Evolutionary conservation across 2,888 invertebrate species (phyloP).

Genomic region (Lottia gigantea): DNA sequence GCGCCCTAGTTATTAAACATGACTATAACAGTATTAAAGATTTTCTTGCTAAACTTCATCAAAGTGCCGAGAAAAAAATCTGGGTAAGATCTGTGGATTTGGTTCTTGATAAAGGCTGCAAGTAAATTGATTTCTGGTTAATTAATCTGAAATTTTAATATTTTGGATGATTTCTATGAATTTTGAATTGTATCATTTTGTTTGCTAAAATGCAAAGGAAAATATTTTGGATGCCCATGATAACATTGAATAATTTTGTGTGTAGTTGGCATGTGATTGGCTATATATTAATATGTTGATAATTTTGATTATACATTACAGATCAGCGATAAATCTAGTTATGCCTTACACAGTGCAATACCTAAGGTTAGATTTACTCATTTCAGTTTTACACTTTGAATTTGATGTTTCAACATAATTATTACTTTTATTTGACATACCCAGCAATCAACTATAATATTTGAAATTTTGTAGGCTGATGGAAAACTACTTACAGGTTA

Average conservation of each 20-base stretch:
- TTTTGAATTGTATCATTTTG: neutral
- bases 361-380: conserved; percentile 42
- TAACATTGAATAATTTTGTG: too few species aligned
- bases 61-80: conserved; percentile 43
- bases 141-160: conserved; percentile 2
- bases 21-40: conserved; percentile 44
- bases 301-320: conserved; percentile 27
- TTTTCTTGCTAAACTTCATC: conserved; percentile 41
- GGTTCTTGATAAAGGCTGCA: too few species aligned
- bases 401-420: too few species aligned
- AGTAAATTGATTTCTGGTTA: neutral
- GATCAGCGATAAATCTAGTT: conserved; percentile 57
- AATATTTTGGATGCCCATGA: too few species aligned
- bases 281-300: too few species aligned
- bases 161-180: neutral
- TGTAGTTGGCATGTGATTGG: too few species aligned
- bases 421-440: too few species aligned
- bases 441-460: too few species aligned
- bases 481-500: too few species aligned
- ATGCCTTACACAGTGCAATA: conserved; percentile 45
- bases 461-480: too few species aligned
- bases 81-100: conserved; percentile 44
- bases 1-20: conserved; percentile 34
- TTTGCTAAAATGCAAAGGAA: too few species aligned
- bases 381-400: too few species aligned